phyloP scores from a whole-genome alignment of 2,888 invertebrate genomes.

The Sipunculus nudus region DNA sequence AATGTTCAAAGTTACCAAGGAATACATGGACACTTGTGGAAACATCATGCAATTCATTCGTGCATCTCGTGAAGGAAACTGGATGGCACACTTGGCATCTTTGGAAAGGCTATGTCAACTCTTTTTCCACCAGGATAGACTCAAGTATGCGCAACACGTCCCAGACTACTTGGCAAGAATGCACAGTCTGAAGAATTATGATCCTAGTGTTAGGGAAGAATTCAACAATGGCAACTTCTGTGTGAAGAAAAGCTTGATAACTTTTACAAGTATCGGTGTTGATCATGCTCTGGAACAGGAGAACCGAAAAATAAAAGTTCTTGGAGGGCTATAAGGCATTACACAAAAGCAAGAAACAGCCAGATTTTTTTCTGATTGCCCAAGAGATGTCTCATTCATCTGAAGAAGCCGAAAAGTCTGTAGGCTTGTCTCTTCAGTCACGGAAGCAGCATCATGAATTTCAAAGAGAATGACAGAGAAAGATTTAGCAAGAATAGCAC shows the following conservation, averaged over 20 bases:
- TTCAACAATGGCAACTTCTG: too few species aligned
- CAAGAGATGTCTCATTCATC: conserved; percentile 20
- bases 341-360: conserved; percentile 7
- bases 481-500: background rate
- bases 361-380: conserved; percentile 18
- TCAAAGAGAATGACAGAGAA: too few species aligned
- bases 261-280: conserved; percentile 12
- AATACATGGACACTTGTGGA: too few species aligned
- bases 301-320: conserved; percentile 14
- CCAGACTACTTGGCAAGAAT: conserved; percentile 19
- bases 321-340: conserved; percentile 23
- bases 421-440: too few species aligned
- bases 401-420: conserved; percentile 14
- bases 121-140: conserved; percentile 18
- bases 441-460: too few species aligned
- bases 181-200: too few species aligned
- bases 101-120: conserved; percentile 15
- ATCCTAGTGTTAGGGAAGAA: too few species aligned
- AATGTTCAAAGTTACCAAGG: too few species aligned
- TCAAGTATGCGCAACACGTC: conserved; percentile 17
- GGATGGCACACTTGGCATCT: conserved; percentile 17
- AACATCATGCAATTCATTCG: conserved; percentile 22
- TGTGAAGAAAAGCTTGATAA: conserved; percentile 2
- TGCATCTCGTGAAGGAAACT: conserved; percentile 19
- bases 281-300: conserved; percentile 23